Conservation (phyloP, 2,888 invertebrate genomes). For the Empis stercorea region DNA sequence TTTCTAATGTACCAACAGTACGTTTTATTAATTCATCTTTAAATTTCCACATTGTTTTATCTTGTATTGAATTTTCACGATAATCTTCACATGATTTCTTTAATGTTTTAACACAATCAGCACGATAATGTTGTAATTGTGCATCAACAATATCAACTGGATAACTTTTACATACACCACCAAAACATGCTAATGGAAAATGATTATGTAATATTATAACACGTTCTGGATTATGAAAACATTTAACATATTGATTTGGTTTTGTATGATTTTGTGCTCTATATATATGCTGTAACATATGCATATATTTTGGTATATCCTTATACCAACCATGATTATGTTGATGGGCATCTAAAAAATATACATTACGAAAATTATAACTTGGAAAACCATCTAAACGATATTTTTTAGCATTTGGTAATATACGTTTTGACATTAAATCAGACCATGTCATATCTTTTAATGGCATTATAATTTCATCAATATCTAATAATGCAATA, state of each 20-base stretch:
- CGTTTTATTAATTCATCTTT: conserved; percentile 60
- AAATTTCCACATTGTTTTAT: conserved; percentile 80
- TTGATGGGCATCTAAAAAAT: conserved; percentile 78
- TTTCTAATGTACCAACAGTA: conserved; percentile 55
- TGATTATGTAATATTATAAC: conserved; percentile 86
- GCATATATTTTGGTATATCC: conserved; percentile 74
- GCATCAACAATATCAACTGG: conserved; percentile 71
- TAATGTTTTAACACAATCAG: conserved; percentile 78
- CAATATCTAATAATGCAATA: conserved; percentile 80
- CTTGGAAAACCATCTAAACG: conserved; percentile 43
- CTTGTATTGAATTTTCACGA: conserved; percentile 67
- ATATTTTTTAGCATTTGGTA: conserved; percentile 43
- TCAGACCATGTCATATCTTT: conserved; percentile 55
- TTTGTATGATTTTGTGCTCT: conserved; percentile 83
- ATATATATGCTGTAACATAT: conserved; percentile 87
- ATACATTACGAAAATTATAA: conserved; percentile 83
- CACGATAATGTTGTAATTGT: conserved; percentile 86
- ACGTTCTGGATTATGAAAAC: conserved; percentile 84
- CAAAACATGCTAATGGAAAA: conserved; percentile 78
- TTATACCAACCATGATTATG: conserved; percentile 69
- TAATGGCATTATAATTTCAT: conserved; percentile 84
- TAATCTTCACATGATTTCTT: conserved; percentile 75
- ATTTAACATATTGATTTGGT: conserved; percentile 85
- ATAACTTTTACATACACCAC: conserved; percentile 72
- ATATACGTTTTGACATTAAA: conserved; percentile 56